Evolutionary conservation across 2,113 vertebrate species (phyloP).

Genomic region (Rattus norvegicus): GRCr8 NC_086028.1:71320001-71320500

Average conservation of each 20-base stretch:
- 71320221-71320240: conserved; percentile 84
- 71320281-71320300: conserved; percentile 93
- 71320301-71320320: conserved; percentile 90
- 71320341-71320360: conserved; percentile 89
- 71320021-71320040: background rate
- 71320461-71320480: background rate
- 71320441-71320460: background rate
- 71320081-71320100: conserved; percentile 77
- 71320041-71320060: conserved; percentile 72
- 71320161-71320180: conserved; percentile 88
- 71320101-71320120: conserved; percentile 80
- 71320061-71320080: conserved; percentile 78
- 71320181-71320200: conserved; percentile 89
- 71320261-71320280: conserved; percentile 86
- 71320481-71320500: background rate
- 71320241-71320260: conserved; percentile 85
- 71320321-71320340: conserved; percentile 88
- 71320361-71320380: conserved; percentile 84
- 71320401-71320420: conserved; percentile 87
- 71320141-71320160: conserved; percentile 85
- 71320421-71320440: conserved; percentile 79
- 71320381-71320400: conserved; percentile 68
- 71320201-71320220: conserved; percentile 84
- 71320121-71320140: conserved; percentile 85
- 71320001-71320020: background rate